A percentile compares a stretch with the other conserved stretches of the same genome.
phyloP scores from a whole-genome alignment of 2,797 vertebrate species.

The Gymnothorax reevesii region DNA sequence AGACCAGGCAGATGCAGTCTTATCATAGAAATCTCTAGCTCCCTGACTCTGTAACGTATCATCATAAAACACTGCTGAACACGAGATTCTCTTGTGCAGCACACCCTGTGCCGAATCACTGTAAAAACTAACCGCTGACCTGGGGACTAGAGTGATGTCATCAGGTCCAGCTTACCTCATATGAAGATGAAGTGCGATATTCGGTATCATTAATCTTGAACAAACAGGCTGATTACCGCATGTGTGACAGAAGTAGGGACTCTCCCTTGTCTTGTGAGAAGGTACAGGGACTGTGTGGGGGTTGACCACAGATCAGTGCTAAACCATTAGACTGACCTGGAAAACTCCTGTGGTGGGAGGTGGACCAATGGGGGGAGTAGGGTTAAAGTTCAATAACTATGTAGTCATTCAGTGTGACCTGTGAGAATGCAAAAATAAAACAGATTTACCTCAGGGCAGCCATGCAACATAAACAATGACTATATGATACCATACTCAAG shows the following conservation, averaged over 20 bases:
- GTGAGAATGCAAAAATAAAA: conserved; percentile 73
- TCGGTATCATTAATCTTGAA: neutral
- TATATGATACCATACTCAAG: conserved; percentile 28
- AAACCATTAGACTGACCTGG: neutral
- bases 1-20: neutral
- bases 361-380: conserved; percentile 18
- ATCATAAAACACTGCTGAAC: conserved; percentile 6
- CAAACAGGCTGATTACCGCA: neutral
- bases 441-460: conserved; percentile 68
- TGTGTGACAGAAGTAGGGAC: neutral
- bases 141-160: neutral
- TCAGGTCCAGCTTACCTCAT: neutral
- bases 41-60: conserved; percentile 15
- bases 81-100: neutral
- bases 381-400: conserved; percentile 68
- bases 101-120: neutral
- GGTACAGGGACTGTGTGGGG: conserved; percentile 19
- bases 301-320: conserved; percentile 19
- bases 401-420: conserved; percentile 54
- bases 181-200: neutral
- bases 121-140: neutral
- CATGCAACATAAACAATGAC: conserved; percentile 66
- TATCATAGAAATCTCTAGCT: conserved; percentile 13
- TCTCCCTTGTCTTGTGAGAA: conserved; percentile 15
- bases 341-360: conserved; percentile 22